These are phyloP conservation scores for Trinorchestia longiramus DNA, from an alignment of 1,140 invertebrate species.

Conservation along the genomic window DNA sequence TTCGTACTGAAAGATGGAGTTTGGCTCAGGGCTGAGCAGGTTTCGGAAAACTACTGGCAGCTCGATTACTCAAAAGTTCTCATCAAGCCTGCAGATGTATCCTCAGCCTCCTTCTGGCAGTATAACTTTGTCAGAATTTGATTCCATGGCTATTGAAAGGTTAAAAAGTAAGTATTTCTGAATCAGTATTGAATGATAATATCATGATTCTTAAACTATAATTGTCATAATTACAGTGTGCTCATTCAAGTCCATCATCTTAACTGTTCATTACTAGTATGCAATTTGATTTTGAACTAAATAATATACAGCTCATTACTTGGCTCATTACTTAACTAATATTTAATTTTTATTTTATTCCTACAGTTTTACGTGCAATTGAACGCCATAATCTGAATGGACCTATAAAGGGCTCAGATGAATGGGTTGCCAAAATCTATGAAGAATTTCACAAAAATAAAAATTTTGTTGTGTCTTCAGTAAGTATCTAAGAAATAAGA, in stretches of 20 bases:
- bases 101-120: slow-evolving; percentile 80
- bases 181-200: background rate
- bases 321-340: background rate
- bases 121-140: slow-evolving; percentile 86
- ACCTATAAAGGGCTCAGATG: slow-evolving; percentile 76
- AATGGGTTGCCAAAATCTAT: slow-evolving; percentile 80
- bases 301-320: background rate
- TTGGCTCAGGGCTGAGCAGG: slow-evolving; percentile 8
- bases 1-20: background rate
- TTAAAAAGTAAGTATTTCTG: slow-evolving; percentile 75
- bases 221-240: background rate
- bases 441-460: slow-evolving; percentile 80
- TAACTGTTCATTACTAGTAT: too few relatives aligned
- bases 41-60: background rate
- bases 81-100: slow-evolving; percentile 85
- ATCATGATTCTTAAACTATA: too few relatives aligned
- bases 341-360: background rate
- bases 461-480: slow-evolving; percentile 73
- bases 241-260: too few relatives aligned
- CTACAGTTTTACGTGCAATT: slow-evolving; percentile 78
- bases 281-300: too few relatives aligned
- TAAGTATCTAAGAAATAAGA: slow-evolving; percentile 66
- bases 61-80: slow-evolving; percentile 66
- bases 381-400: slow-evolving; percentile 80
- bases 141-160: slow-evolving; percentile 86